Conservation (phyloP, 2,888 invertebrate genomes). For the Ctena decussata region DNA sequence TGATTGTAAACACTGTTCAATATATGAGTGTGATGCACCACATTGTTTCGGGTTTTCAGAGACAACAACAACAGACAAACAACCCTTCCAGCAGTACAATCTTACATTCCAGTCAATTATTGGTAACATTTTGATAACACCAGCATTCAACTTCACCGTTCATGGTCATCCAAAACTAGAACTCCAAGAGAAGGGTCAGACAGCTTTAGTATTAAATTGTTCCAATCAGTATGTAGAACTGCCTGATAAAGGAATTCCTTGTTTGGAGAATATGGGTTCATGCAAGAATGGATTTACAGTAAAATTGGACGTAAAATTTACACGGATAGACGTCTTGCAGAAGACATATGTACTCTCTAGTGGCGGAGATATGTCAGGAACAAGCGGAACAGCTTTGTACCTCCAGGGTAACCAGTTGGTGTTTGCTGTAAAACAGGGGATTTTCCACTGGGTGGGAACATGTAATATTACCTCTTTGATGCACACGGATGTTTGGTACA, state of each 20-base stretch:
- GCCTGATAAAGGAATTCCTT: conserved; percentile 68
- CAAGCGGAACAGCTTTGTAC: conserved; percentile 71
- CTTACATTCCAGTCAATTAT: conserved; percentile 69
- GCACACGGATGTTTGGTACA: conserved; percentile 57
- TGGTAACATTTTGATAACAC: conserved; percentile 70
- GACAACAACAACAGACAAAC: conserved; percentile 19
- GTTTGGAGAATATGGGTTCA: conserved; percentile 67
- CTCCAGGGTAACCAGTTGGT: conserved; percentile 62
- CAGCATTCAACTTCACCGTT: conserved; percentile 71
- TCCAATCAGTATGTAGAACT: conserved; percentile 72
- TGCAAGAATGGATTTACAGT: conserved; percentile 74
- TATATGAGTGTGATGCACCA: too few relatives aligned
- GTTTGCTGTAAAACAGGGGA: conserved; percentile 69
- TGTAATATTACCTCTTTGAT: conserved; percentile 48
- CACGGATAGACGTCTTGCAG: conserved; percentile 50
- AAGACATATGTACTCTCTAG: conserved; percentile 75
- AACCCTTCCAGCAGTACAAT: conserved; percentile 42
- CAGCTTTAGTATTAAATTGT: conserved; percentile 65
- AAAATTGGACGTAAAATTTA: conserved; percentile 68
- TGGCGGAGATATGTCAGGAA: conserved; percentile 67
- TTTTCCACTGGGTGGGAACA: conserved; percentile 56
- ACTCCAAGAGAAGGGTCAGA: conserved; percentile 59
- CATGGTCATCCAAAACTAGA: conserved; percentile 65
- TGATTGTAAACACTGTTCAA: too few relatives aligned
- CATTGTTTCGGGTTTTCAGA: too few relatives aligned